These are phyloP conservation scores for Mus caroli DNA, from an alignment of 2,797 vertebrate species.

Conservation along the genomic window DNA sequence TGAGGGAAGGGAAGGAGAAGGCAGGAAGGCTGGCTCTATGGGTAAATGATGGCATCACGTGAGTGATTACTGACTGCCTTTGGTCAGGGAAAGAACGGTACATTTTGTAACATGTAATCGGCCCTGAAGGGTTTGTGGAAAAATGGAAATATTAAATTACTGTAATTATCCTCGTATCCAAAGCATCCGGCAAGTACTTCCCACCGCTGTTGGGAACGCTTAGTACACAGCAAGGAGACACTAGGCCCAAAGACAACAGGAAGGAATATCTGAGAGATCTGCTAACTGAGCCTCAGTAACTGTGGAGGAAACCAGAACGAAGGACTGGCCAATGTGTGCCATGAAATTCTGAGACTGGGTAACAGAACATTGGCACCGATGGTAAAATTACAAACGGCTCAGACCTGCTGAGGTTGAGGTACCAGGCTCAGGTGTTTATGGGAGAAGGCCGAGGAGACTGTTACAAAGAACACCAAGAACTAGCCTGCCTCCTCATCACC, in stretches of 20 bases:
- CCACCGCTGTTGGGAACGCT: background rate
- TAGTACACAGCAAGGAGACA: background rate
- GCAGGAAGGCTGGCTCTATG: background rate
- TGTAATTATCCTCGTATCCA: background rate
- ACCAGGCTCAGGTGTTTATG: background rate
- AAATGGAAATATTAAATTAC: slow-evolving; percentile 10
- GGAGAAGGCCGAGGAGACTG: background rate
- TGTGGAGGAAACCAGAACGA: slow-evolving; percentile 36
- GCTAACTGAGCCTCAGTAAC: background rate
- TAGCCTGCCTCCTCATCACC: background rate
- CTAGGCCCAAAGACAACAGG: background rate
- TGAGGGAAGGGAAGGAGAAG: background rate
- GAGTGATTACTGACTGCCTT: background rate
- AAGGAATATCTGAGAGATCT: background rate
- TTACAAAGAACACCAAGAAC: background rate
- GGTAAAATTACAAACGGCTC: slow-evolving; percentile 11
- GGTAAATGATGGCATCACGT: background rate
- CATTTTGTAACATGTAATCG: slow-evolving; percentile 37
- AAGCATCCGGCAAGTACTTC: background rate
- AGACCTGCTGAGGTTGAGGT: background rate
- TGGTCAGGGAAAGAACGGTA: background rate
- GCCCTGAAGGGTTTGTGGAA: background rate
- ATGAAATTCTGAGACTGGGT: background rate
- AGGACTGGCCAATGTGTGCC: background rate
- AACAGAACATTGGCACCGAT: background rate